Evolutionary conservation across 2,888 invertebrate species (phyloP).

Genomic region (Tenodera sinensis): DNA sequence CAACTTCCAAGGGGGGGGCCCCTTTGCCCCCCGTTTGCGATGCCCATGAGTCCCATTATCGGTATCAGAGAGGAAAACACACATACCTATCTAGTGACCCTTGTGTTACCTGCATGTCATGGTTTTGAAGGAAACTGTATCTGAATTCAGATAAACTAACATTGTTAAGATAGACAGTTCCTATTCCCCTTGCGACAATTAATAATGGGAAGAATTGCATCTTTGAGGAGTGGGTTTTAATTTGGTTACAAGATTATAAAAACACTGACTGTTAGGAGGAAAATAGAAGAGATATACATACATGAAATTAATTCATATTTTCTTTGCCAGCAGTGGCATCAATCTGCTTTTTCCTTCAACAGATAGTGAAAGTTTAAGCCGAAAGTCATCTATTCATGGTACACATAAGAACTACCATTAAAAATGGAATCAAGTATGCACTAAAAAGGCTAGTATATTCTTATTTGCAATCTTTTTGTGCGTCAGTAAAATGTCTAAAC

Average conservation of each 20-base stretch:
- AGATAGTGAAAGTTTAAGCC: neutral
- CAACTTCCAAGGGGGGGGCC: no score
- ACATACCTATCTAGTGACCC: no score
- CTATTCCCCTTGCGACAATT: neutral
- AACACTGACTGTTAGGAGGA: neutral
- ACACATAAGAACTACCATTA: neutral
- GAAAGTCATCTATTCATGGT: neutral
- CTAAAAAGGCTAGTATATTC: neutral
- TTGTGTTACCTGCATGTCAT: no score
- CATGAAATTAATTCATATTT: neutral
- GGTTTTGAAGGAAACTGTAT: no score
- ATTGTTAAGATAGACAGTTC: neutral
- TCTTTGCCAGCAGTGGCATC: neutral
- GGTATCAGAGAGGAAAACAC: no score
- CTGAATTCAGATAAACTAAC: no score
- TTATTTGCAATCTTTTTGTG: neutral
- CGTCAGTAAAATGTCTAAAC: neutral
- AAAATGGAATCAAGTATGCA: neutral
- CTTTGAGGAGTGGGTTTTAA: neutral
- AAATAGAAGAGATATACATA: neutral
- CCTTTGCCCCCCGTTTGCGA: no score
- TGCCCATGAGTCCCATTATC: no score
- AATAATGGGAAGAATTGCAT: neutral
- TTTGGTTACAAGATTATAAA: neutral
- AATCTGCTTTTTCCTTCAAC: neutral